Percentiles rank a stretch among this genome's conserved stretches.
These are phyloP conservation scores for Micromussa lordhowensis DNA, from an alignment of 92 coral and sea anemone genomes.

Conservation along the genomic window DNA sequence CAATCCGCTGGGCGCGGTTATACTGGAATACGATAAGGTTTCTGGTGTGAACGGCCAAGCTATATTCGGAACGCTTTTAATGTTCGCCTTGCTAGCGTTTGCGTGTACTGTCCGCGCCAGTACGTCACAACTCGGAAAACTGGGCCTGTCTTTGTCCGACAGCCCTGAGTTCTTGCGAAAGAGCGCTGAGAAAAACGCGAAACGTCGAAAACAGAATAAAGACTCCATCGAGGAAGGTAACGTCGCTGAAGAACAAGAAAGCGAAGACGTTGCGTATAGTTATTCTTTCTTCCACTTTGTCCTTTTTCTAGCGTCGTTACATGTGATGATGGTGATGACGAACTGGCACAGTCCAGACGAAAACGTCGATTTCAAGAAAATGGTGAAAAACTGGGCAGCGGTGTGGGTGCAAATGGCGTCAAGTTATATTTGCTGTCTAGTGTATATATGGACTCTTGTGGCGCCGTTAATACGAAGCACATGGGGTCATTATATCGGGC, in stretches of 20 bases:
- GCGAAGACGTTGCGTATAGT: slow-evolving; percentile 83
- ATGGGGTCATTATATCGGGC: slow-evolving; percentile 95
- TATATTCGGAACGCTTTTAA: slow-evolving; percentile 90
- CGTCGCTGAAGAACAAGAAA: slow-evolving; percentile 55
- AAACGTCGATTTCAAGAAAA: slow-evolving; percentile 88
- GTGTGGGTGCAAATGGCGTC: slow-evolving; percentile 99
- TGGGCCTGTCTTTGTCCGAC: slow-evolving; percentile 88
- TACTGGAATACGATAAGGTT: slow-evolving; percentile 94
- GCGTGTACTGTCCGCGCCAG: slow-evolving; percentile 97
- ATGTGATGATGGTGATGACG: slow-evolving; percentile 97
- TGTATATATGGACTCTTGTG: slow-evolving; percentile 96
- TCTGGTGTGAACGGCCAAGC: slow-evolving; percentile 99
- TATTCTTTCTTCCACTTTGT: slow-evolving; percentile 95
- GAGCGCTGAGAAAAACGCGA: slow-evolving; percentile 58
- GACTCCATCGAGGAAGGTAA: slow-evolving; percentile 26
- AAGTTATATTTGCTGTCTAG: slow-evolving; percentile 89
- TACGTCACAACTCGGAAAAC: slow-evolving; percentile 94
- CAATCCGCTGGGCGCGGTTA: slow-evolving; percentile 93
- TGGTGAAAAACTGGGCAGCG: slow-evolving; percentile 98
- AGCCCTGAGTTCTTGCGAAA: slow-evolving; percentile 63
- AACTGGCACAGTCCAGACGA: slow-evolving; percentile 99
- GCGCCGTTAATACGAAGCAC: slow-evolving; percentile 87
- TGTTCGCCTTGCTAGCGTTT: slow-evolving; percentile 86
- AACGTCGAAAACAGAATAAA: slow-evolving; percentile 36
- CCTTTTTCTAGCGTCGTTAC: slow-evolving; percentile 89